Conservation (phyloP, 2,888 invertebrate genomes). For the Nemoura dubitans region DNA sequence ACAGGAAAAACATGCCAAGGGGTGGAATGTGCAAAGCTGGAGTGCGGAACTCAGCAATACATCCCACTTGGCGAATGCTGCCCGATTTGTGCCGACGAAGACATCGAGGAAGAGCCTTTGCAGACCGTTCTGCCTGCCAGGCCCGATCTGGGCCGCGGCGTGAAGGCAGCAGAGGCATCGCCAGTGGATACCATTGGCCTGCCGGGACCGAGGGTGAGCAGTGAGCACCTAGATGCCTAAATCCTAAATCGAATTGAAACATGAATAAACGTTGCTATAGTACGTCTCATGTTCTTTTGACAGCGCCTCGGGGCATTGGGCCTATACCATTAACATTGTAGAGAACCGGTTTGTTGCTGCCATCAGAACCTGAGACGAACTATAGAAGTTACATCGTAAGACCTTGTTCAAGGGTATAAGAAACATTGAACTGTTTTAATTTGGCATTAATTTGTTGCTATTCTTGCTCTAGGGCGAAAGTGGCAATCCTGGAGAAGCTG, state of each 20-base stretch:
- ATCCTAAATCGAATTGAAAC: no score
- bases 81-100: conserved; percentile 59
- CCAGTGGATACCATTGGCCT: conserved; percentile 56
- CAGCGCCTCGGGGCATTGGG: no score
- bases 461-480: conserved; percentile 59
- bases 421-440: no score
- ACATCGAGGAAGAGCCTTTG: conserved; percentile 43
- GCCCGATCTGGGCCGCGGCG: conserved; percentile 53
- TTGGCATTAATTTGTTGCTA: background rate
- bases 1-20: conserved; percentile 61
- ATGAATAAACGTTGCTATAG: no score
- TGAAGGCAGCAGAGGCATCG: conserved; percentile 56
- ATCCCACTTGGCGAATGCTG: conserved; percentile 62
- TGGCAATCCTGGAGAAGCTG: conserved; percentile 67
- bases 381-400: no score
- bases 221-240: no score
- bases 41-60: conserved; percentile 59
- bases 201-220: conserved; percentile 59
- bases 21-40: conserved; percentile 61
- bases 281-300: no score
- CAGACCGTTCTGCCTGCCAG: conserved; percentile 42
- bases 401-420: no score
- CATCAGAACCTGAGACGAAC: no score
- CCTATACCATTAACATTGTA: no score
- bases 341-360: no score